A percentile compares a stretch with the other conserved stretches of the same genome.
These are phyloP conservation scores for Cydia pomonella DNA, from an alignment of 1,140 invertebrate genomes.

Conservation along the genomic window DNA sequence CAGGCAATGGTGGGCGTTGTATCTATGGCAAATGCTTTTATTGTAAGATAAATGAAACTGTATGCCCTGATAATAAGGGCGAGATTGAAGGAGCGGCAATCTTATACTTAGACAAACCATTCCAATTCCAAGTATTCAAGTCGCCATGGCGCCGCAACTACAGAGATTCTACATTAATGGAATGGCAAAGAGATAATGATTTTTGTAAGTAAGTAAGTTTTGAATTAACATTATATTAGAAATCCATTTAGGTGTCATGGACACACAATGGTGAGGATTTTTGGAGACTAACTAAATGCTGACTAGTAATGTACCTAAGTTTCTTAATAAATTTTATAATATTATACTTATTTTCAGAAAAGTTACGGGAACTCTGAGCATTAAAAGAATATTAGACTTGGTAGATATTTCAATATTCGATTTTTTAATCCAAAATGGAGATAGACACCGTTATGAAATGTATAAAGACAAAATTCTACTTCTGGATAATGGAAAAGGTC, in stretches of 20 bases:
- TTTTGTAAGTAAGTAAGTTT: constrained; percentile 88
- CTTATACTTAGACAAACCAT: constrained; percentile 88
- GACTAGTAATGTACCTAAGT: too few species aligned
- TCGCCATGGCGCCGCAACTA: constrained; percentile 96
- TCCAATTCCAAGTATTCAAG: constrained; percentile 82
- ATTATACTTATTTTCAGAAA: constrained; percentile 60
- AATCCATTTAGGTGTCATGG: neutral
- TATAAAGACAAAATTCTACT: constrained; percentile 89
- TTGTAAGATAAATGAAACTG: constrained; percentile 89
- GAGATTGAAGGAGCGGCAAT: constrained; percentile 92
- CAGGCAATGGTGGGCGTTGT: constrained; percentile 83
- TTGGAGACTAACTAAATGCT: too few species aligned
- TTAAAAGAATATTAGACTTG: constrained; percentile 89
- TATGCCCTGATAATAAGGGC: constrained; percentile 87
- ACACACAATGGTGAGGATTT: neutral
- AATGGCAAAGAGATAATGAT: constrained; percentile 89
- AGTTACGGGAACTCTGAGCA: constrained; percentile 79
- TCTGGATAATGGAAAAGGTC: constrained; percentile 97
- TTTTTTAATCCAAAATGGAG: constrained; percentile 96
- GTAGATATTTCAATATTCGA: constrained; percentile 95
- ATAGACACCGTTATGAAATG: constrained; percentile 95
- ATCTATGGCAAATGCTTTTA: constrained; percentile 95
- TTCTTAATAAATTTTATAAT: too few species aligned
- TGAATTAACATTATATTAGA: constrained; percentile 9
- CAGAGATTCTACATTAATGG: constrained; percentile 85